Evolutionary conservation across 2,888 invertebrate genomes (phyloP).

Genomic region (Xanthia togata): DNA sequence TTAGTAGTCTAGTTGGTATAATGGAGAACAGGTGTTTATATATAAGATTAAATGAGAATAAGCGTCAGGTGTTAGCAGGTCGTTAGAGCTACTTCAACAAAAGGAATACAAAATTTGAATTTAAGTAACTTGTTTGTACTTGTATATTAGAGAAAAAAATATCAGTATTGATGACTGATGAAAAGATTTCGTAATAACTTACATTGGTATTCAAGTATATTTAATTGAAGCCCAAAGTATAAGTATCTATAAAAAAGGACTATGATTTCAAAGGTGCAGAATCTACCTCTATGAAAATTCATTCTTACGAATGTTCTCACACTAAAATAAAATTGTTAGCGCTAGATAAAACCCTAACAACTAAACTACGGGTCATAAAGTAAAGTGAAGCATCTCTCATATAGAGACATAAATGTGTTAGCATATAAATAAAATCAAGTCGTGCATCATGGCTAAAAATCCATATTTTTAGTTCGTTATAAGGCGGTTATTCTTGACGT

Average conservation of each 20-base stretch:
- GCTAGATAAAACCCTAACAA: slow-evolving; percentile 54
- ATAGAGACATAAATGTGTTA: slow-evolving; percentile 82
- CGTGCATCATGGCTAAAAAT: slow-evolving; percentile 73
- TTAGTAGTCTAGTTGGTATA: neutral
- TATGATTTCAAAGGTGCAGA: neutral
- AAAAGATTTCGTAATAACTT: neutral
- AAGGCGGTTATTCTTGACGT: slow-evolving; percentile 64
- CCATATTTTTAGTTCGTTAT: slow-evolving; percentile 70
- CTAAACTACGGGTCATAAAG: slow-evolving; percentile 71
- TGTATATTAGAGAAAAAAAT: neutral
- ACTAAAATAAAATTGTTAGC: slow-evolving; percentile 55
- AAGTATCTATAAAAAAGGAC: neutral
- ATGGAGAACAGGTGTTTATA: neutral
- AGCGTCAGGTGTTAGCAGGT: neutral
- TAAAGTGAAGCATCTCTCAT: slow-evolving; percentile 76
- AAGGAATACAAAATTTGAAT: neutral
- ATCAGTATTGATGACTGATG: neutral
- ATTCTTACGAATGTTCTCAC: slow-evolving; percentile 4
- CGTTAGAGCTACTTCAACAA: neutral
- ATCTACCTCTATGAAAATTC: slow-evolving; percentile 16
- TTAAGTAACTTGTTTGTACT: neutral
- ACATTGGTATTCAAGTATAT: neutral
- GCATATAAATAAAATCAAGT: slow-evolving; percentile 81
- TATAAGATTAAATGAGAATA: neutral
- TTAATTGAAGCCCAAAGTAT: neutral